A percentile compares a stretch with the other conserved stretches of the same genome.
Evolutionary conservation across 2,888 invertebrate species (phyloP).

Genomic region (Cerastis leucographa): DNA sequence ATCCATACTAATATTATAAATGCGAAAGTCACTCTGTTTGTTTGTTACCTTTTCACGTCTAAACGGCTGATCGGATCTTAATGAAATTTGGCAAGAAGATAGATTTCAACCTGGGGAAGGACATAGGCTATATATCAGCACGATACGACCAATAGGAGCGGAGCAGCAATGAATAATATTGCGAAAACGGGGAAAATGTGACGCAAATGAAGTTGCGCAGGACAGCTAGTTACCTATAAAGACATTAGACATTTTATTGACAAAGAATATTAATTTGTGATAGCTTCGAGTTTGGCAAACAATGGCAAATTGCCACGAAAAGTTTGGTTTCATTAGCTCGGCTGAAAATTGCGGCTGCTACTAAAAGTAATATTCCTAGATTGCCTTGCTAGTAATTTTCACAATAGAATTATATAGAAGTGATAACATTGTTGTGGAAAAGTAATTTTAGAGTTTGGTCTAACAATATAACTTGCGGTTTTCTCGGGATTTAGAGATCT

Average conservation of each 20-base stretch:
- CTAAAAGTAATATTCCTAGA: slow-evolving; percentile 30
- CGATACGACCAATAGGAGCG: too few relatives aligned
- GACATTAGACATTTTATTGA: slow-evolving; percentile 21
- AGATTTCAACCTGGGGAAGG: too few relatives aligned
- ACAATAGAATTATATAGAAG: slow-evolving; percentile 21
- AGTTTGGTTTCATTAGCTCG: slow-evolving; percentile 39
- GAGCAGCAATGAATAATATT: too few relatives aligned
- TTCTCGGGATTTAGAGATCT: background rate
- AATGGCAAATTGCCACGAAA: slow-evolving; percentile 31
- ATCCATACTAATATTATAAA: too few relatives aligned
- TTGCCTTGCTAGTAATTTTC: slow-evolving; percentile 7
- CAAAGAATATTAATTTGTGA: slow-evolving; percentile 28
- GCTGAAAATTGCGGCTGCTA: slow-evolving; percentile 18
- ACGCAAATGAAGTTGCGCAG: too few relatives aligned
- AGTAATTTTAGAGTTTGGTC: background rate
- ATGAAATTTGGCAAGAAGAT: too few relatives aligned
- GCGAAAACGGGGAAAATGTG: too few relatives aligned
- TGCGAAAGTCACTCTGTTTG: too few relatives aligned
- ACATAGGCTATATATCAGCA: too few relatives aligned
- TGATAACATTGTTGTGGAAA: slow-evolving; percentile 15
- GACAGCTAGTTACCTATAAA: too few relatives aligned
- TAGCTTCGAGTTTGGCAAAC: slow-evolving; percentile 31
- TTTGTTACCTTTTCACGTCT: too few relatives aligned
- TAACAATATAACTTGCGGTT: background rate
- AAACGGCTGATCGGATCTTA: too few relatives aligned